Conservation (phyloP, 2,888 invertebrate species). For the Patella depressa region DNA sequence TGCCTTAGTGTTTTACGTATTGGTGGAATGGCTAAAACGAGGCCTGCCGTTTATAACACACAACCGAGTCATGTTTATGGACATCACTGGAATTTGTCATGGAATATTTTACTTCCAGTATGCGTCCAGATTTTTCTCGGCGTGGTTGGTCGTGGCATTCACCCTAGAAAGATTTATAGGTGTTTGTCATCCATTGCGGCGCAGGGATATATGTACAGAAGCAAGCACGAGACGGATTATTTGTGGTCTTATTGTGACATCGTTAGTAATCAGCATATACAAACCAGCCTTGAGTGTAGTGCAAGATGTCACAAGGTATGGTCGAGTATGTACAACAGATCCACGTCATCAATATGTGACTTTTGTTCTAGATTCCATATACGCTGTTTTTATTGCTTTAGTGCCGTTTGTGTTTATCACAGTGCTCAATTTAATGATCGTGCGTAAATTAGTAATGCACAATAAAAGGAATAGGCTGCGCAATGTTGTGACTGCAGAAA, state of each 20-base stretch:
- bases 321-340: conserved; percentile 45
- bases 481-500: conserved; percentile 53
- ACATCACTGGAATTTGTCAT: conserved; percentile 74
- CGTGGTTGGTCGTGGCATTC: conserved; percentile 66
- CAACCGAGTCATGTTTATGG: conserved; percentile 39
- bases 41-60: conserved; percentile 47
- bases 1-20: conserved; percentile 75
- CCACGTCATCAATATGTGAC: conserved; percentile 41
- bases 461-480: conserved; percentile 40
- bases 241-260: conserved; percentile 41
- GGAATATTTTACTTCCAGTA: conserved; percentile 78
- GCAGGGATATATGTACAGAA: conserved; percentile 49
- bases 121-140: conserved; percentile 62
- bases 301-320: conserved; percentile 32
- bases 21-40: conserved; percentile 64
- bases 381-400: conserved; percentile 52
- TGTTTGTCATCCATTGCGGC: conserved; percentile 63
- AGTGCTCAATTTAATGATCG: conserved; percentile 56
- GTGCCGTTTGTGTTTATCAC: conserved; percentile 59
- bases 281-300: conserved; percentile 62
- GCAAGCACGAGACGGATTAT: conserved; percentile 38
- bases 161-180: conserved; percentile 67
- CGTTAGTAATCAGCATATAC: conserved; percentile 51
- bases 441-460: conserved; percentile 43
- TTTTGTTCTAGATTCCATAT: conserved; percentile 59